A percentile compares a stretch with the other conserved stretches of the same genome.
These are phyloP conservation scores for Napeogenes inachia DNA, from an alignment of 2,888 invertebrate species.

Conservation along the genomic window DNA sequence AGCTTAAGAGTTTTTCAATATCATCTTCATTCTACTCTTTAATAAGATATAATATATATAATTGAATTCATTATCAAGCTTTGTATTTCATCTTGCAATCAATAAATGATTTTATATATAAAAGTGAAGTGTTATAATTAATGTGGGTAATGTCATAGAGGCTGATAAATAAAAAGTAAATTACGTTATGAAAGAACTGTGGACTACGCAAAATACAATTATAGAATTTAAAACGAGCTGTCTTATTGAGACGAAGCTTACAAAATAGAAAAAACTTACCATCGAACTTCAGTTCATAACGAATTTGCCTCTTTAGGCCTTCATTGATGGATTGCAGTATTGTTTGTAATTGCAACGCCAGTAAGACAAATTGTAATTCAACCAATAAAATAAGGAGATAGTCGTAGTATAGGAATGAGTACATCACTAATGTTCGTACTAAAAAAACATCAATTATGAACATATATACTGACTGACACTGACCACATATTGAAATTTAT, in stretches of 20 bases:
- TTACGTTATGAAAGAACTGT: not conserved
- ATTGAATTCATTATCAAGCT: too few species aligned
- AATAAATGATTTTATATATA: too few species aligned
- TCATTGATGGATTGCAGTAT: constrained; percentile 15
- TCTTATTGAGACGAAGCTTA: not conserved
- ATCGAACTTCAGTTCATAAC: not conserved
- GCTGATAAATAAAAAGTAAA: too few species aligned
- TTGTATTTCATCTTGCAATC: too few species aligned
- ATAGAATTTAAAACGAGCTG: not conserved
- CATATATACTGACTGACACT: not conserved
- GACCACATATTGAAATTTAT: not conserved
- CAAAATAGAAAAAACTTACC: not conserved
- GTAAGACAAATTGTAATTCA: constrained; percentile 19
- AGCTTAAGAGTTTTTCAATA: too few species aligned
- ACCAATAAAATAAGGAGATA: constrained; percentile 18
- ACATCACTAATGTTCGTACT: constrained; percentile 17
- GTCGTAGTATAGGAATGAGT: constrained; percentile 20
- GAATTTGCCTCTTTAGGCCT: constrained; percentile 1
- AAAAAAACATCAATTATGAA: not conserved
- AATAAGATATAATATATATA: too few species aligned
- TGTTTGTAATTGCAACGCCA: constrained; percentile 13
- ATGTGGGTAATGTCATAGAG: too few species aligned
- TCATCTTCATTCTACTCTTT: too few species aligned
- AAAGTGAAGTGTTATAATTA: too few species aligned
- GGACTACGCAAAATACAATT: not conserved